Conservation (phyloP, 2,797 vertebrate genomes). For the Brachyrhaphis roseni region DNA sequence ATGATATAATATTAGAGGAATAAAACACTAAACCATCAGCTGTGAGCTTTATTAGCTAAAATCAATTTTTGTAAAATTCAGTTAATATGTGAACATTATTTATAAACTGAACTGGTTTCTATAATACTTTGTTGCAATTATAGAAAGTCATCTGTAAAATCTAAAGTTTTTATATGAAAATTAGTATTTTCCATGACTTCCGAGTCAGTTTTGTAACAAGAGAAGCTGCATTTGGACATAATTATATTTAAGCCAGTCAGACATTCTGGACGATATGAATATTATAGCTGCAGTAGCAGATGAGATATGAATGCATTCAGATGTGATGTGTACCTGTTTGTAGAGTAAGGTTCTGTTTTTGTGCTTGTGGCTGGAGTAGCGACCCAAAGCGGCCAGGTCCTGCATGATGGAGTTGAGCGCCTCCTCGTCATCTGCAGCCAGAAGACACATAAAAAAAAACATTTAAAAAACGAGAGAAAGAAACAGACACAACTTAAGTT, state of each 20-base stretch:
- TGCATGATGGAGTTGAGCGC: conserved; percentile 95
- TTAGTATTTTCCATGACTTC: background rate
- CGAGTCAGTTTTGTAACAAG: background rate
- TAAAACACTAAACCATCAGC: background rate
- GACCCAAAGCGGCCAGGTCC: conserved; percentile 90
- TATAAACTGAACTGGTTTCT: background rate
- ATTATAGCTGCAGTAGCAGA: background rate
- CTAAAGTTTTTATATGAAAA: background rate
- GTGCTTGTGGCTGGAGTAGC: conserved; percentile 86
- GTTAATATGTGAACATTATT: background rate
- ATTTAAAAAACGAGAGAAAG: background rate
- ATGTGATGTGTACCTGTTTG: conserved; percentile 82
- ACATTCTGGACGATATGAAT: background rate
- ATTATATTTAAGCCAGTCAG: background rate
- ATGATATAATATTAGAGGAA: background rate
- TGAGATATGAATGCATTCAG: background rate
- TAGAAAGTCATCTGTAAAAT: background rate
- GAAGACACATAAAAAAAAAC: conserved; percentile 9
- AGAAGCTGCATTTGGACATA: background rate
- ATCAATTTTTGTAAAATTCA: background rate
- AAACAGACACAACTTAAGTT: background rate
- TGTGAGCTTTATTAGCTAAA: background rate
- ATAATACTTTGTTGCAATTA: background rate
- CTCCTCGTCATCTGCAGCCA: conserved; percentile 87
- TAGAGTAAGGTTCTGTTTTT: conserved; percentile 83